A percentile compares a stretch with the other conserved stretches of the same genome.
Conservation (phyloP, 2,888 invertebrate species). For the Cecidostiba fungosa region DNA sequence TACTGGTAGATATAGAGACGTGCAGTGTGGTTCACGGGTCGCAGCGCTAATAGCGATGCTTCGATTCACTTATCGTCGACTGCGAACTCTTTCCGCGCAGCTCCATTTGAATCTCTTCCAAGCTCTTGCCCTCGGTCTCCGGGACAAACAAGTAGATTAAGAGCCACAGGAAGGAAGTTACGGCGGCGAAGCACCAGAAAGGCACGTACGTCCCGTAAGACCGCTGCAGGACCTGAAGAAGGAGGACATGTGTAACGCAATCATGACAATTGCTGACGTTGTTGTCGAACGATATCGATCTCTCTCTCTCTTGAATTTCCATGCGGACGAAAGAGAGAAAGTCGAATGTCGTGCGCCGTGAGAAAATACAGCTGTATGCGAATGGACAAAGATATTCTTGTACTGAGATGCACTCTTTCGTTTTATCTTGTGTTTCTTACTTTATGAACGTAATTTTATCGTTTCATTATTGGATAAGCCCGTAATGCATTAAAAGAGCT, state of each 20-base stretch:
- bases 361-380: not conserved
- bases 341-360: too few species aligned
- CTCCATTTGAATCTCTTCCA: constrained; percentile 76
- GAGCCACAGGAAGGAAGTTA: constrained; percentile 75
- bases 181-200: constrained; percentile 73
- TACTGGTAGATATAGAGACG: not conserved
- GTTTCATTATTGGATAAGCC: not conserved
- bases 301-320: constrained; percentile 15
- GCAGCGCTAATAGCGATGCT: constrained; percentile 58
- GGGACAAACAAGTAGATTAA: constrained; percentile 76
- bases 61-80: constrained; percentile 59
- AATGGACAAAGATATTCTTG: not conserved
- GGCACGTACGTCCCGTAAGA: constrained; percentile 73
- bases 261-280: constrained; percentile 17
- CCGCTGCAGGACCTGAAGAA: constrained; percentile 71
- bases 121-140: constrained; percentile 78
- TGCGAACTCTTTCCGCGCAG: constrained; percentile 67
- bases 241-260: constrained; percentile 26
- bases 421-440: too few species aligned
- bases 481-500: not conserved
- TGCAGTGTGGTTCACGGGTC: not conserved
- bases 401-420: too few species aligned
- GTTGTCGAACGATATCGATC: constrained; percentile 21
- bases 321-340: not conserved
- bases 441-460: too few species aligned